phyloP scores from a whole-genome alignment of 2,888 invertebrate genomes.

The Hirtodrosophila duncani region DNA sequence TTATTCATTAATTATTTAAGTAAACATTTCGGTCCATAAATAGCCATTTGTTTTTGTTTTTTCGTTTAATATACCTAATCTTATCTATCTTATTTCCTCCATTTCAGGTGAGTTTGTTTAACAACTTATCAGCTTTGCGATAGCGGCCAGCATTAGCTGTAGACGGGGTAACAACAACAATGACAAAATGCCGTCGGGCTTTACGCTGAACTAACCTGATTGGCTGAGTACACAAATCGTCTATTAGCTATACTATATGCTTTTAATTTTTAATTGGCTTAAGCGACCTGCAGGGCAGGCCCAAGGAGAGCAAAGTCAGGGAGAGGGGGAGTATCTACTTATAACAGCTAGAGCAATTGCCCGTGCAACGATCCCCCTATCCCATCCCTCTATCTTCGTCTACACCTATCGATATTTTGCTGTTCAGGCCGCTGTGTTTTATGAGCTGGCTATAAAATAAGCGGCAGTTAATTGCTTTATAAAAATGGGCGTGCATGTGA shows the following conservation, averaged over 20 bases:
- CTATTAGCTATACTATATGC: constrained; percentile 56
- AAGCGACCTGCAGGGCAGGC: constrained; percentile 48
- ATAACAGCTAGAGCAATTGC: too few species aligned
- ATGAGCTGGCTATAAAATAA: constrained; percentile 60
- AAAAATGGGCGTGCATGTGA: constrained; percentile 51
- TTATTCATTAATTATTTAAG: too few species aligned
- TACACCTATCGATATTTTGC: constrained; percentile 31
- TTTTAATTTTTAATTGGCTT: constrained; percentile 65
- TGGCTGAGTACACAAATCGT: constrained; percentile 63
- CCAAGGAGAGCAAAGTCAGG: constrained; percentile 3
- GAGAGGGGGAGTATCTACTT: not conserved
- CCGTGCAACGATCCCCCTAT: too few species aligned
- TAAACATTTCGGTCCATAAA: not conserved
- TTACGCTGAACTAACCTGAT: constrained; percentile 48
- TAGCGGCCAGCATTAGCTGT: constrained; percentile 4
- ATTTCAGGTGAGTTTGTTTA: constrained; percentile 34
- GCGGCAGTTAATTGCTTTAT: constrained; percentile 57
- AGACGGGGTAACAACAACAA: constrained; percentile 25
- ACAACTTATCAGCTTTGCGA: constrained; percentile 9
- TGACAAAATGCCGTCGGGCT: constrained; percentile 51
- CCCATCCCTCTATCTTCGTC: constrained; percentile 33
- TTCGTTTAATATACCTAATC: constrained; percentile 26
- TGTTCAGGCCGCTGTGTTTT: constrained; percentile 49
- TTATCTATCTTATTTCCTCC: constrained; percentile 21
- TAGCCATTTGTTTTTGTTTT: constrained; percentile 21